Percentiles rank a stretch among this genome's conserved stretches.
Conservation (phyloP, 2,888 invertebrate species). For the Macroteleia sp. region DNA sequence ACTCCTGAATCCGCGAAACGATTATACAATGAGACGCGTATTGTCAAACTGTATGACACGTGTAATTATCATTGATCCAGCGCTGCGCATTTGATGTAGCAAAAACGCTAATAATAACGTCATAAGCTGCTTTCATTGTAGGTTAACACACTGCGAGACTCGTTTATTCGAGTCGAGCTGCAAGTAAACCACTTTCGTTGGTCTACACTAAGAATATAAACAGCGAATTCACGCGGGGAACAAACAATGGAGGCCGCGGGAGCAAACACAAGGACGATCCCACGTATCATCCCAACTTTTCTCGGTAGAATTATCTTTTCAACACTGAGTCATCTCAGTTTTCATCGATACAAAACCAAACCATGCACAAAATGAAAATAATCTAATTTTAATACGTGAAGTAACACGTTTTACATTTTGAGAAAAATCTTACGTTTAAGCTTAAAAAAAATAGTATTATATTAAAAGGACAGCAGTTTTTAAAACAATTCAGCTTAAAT, state of each 20-base stretch:
- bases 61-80: not conserved
- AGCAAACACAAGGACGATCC: conserved; percentile 83
- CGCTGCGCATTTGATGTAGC: not conserved
- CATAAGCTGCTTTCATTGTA: conserved; percentile 67
- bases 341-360: conserved; percentile 37
- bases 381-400: no score
- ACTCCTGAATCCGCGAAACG: not conserved
- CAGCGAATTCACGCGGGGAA: conserved; percentile 62
- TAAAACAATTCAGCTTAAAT: no score
- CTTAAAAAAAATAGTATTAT: no score
- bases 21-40: no score
- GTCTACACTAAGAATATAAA: conserved; percentile 58
- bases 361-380: no score
- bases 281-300: conserved; percentile 75
- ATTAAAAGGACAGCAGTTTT: no score
- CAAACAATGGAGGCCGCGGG: conserved; percentile 82
- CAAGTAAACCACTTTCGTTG: conserved; percentile 81
- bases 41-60: no score
- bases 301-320: conserved; percentile 53
- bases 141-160: conserved; percentile 59
- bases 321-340: conserved; percentile 54
- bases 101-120: conserved; percentile 28
- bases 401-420: no score
- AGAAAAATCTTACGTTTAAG: no score
- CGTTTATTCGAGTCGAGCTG: conserved; percentile 46